These are phyloP conservation scores for Drosophila nr. perissopoda DNA, from an alignment of 2,888 invertebrate species.

Conservation along the genomic window DNA sequence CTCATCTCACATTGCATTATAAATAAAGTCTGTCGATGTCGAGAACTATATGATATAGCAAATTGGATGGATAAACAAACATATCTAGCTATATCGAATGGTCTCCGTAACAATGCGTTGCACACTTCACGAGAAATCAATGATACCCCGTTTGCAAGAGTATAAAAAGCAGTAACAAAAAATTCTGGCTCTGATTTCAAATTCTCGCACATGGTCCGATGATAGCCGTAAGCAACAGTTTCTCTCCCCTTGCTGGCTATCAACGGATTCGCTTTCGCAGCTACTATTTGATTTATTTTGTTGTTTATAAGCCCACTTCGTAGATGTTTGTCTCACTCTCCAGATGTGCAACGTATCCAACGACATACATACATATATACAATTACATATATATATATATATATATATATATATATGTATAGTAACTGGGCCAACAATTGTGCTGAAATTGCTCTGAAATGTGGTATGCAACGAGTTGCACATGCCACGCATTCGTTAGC, in stretches of 20 bases:
- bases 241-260: not conserved
- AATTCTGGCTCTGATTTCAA: conserved; percentile 46
- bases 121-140: not conserved
- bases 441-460: conserved; percentile 28
- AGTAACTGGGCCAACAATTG: conserved; percentile 37
- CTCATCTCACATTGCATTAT: not conserved
- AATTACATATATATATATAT: not conserved
- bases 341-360: conserved; percentile 10
- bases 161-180: conserved; percentile 4
- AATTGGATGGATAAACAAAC: not conserved
- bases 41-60: not conserved
- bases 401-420: no score
- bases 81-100: not conserved
- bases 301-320: conserved; percentile 8
- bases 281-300: conserved; percentile 23
- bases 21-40: not conserved
- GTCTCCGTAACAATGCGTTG: not conserved
- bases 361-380: not conserved
- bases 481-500: conserved; percentile 1
- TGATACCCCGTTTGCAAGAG: not conserved
- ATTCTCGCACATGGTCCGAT: conserved; percentile 52
- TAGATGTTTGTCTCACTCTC: conserved; percentile 29
- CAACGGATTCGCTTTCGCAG: conserved; percentile 44
- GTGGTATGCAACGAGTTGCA: conserved; percentile 7
- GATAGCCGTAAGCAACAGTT: conserved; percentile 39